phyloP scores from a whole-genome alignment of 2,888 invertebrate species.

The Ophraella communa region DNA sequence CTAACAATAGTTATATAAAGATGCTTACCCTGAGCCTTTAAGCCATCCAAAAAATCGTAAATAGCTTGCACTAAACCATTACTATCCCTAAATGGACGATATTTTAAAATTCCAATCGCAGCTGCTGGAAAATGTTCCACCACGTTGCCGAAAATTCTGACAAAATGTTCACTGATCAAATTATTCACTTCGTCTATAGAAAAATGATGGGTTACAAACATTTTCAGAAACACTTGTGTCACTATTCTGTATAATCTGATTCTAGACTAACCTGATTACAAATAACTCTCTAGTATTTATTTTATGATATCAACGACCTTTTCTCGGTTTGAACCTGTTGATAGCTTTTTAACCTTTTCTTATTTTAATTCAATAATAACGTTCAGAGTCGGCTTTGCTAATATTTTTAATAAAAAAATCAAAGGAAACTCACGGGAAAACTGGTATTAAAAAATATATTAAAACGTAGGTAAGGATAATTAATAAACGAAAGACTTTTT shows the following conservation, averaged over 20 bases:
- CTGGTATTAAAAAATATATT: too few species aligned
- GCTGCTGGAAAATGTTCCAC: conserved; percentile 67
- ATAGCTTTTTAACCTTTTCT: conserved; percentile 12
- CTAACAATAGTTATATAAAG: background rate
- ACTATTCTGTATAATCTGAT: background rate
- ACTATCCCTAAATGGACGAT: conserved; percentile 63
- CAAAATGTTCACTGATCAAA: conserved; percentile 63
- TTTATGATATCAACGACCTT: conserved; percentile 34
- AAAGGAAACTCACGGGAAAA: background rate
- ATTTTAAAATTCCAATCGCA: conserved; percentile 60
- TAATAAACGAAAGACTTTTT: too few species aligned
- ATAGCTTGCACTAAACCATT: conserved; percentile 63
- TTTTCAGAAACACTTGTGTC: conserved; percentile 14
- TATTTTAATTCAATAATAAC: background rate
- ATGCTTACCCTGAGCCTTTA: conserved; percentile 62
- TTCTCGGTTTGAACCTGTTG: conserved; percentile 18
- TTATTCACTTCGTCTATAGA: conserved; percentile 65
- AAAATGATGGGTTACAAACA: conserved; percentile 44
- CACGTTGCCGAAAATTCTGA: conserved; percentile 68
- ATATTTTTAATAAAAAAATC: background rate
- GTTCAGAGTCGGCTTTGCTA: background rate
- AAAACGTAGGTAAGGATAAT: too few species aligned
- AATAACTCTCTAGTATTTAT: conserved; percentile 25
- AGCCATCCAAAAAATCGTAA: conserved; percentile 64
- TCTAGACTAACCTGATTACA: conserved; percentile 9